Evolutionary conservation across 2,113 vertebrate species (phyloP), one percentile per base, ranked within the genome.

Genomic region (Alexandromys fortis): DNA sequence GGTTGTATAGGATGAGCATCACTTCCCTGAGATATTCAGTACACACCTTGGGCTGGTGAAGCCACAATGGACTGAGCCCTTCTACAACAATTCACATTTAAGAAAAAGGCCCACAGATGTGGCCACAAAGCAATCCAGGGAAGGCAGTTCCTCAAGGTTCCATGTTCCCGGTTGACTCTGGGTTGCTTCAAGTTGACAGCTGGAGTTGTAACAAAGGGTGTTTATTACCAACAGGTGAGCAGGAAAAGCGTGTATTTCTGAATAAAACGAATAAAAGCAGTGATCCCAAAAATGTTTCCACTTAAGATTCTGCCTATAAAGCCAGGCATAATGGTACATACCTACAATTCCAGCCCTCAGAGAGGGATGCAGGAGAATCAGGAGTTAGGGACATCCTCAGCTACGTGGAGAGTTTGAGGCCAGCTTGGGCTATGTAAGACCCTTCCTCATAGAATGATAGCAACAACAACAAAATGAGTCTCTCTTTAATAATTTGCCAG

Each of bases 401-500:
- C 45, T 35, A 22, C 42, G 1, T 22, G 28, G 28, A 22, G 45
- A 70, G 3, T 87, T 52, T 22, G 45, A n/a, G 33, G 33, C 17
- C 16, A 86, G 42, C 47, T 22, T 35, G 28, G 13, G 47, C 33
- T 72, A 19, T 52, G 47, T 26, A 52, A 67, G 17, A 68, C 42
- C 28, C 28, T 86, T 45, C 45, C 38, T 67, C 63, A 67, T 22
- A 42, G 49, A 47, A 47, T 33, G 28, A 47, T 47, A 16, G 9
- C 10, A 58, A 30, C 24, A 72, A 13, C 26, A 7, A 70, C 35
- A 33, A 12, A 5, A 12, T 49, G n/a, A 73, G 14, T 89, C 78
- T 89, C 17, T 89, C n/a, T 92, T 97, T 94, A 7, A 68, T 96
- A 78, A 96, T 82, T 92, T 98, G 93, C 90, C 94, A 95, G 86